phyloP scores from a whole-genome alignment of 1,140 invertebrate species.

The Phymorhynchus buccinoides region DNA sequence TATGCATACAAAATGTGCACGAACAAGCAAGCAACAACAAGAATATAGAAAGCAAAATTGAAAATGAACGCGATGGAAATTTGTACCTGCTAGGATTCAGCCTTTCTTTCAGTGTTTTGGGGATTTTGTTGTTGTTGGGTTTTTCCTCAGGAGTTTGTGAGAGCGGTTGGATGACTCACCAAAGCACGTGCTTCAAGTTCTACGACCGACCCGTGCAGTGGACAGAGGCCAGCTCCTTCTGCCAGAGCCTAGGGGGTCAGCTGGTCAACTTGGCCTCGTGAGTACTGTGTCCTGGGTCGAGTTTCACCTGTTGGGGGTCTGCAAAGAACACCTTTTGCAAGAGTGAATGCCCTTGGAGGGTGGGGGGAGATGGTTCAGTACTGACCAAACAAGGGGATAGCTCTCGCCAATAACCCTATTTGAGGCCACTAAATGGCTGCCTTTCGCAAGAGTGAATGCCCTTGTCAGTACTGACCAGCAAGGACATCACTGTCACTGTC shows the following conservation, averaged over 20 bases:
- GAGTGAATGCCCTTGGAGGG: no score
- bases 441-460: no score
- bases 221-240: neutral
- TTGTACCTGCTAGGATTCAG: neutral
- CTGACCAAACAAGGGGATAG: no score
- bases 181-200: constrained; percentile 52
- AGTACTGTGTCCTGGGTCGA: neutral
- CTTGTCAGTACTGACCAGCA: no score
- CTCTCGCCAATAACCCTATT: no score
- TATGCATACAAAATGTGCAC: no score
- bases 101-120: neutral
- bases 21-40: neutral
- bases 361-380: no score
- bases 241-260: neutral
- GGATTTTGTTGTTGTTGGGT: no score
- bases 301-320: no score
- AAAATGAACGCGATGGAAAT: neutral
- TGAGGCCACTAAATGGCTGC: no score
- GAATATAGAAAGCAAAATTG: neutral
- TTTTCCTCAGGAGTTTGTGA: constrained; percentile 46
- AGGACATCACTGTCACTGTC: no score
- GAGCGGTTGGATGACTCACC: constrained; percentile 52
- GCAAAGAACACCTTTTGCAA: no score
- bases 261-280: constrained; percentile 34
- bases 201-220: constrained; percentile 6